Base-by-base conservation (phyloP, 2,888 invertebrate species). In the Caenorhabditis sp. region DNA sequence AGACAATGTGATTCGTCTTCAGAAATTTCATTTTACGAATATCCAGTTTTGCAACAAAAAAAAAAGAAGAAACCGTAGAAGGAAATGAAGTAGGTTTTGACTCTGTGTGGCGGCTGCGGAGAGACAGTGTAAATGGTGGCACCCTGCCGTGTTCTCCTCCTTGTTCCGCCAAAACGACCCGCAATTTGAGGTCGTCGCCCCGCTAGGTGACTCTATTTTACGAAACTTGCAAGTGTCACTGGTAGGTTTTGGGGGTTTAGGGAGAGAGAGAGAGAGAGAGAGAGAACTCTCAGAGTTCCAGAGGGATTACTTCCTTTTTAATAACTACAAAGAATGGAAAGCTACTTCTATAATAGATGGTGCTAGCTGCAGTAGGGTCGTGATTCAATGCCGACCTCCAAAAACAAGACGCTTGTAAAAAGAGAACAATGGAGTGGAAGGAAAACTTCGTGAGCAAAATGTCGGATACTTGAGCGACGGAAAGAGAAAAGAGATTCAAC, bases 131-230 rank as follows among this genome's bases (percentile, higher is more conserved):
- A 65, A 74, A 74, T 74, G 51, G 51, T 68, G 76, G 76, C 76
- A 76, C 76, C 76, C 76, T 76, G 76, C 76, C 76, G 76, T 76
- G 76, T 76, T 76, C 74, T 65, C 40, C 67, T 61, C 28, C 67
- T 67, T 65, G 74, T 74, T 74, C 40, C 53, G 53, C 60, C 65
- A 26, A 60, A 67, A 65, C 74, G 60, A 74, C 74, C 67, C 67
- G 44, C 58, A 65, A 58, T 56, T 72, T 65, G 60, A 74, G 74
- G 56, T 65, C 65, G 56, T 9, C 47, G 40, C 40, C 40, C 40
- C 32, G 40, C 40, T 40, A 40, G 5, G 13, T 40, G 40, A 47
- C 18, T 47, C 18, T 47, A 47, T 47, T 47, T 47, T 47, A 47
- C 47, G n/a, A 47, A 9, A 47, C 20, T 47, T 47, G n/a, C 18